Evolutionary conservation across 2,888 invertebrate species (phyloP), one percentile per base, ranked within the genome.

Genomic region (Papilio demoleus): DNA sequence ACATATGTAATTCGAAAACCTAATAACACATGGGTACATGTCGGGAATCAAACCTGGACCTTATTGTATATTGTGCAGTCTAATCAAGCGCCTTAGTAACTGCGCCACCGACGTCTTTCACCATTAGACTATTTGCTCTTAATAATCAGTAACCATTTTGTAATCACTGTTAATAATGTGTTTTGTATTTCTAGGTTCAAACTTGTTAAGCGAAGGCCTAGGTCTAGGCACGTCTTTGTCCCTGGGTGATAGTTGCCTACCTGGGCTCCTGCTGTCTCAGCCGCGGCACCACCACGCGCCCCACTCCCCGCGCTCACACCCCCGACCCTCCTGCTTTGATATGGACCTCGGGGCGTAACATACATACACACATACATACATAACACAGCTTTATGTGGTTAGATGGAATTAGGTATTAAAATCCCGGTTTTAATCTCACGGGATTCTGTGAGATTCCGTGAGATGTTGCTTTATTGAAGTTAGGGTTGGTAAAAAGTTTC

Each of bases 291-390:
- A 89, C 73, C 92, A 91, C 81, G 90, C 88, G 22, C 90, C 92
- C 0, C 91, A 90, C 79, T 87, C 90, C 0, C 88, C 88, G 0
- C 88, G 90, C 83, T 83, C 86, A 0, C 92, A 90, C 60, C 86
- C 88, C 0, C 61, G 88, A 0, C 83, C 84, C 59, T 83, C 86
- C 66, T 90, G 90, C 84, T 90, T 90, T 81, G 90, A 90, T 70
- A 92, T 92, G 92, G 92, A 92, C 77, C 79, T 92, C 0, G 90
- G 90, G 1, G 86, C 88, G 0, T 88, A 78, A 71, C n/a, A n/a
- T 38, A 38, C 38, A 38, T 38, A 38, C 38, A 38, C 14, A 36
- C 8, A 36, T 36, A 38, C 38, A 38, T 38, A 38, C 14, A 2
- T 12, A 3, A 40, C 14, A 4, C 2, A 12, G 38, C 1, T 5